Percentiles rank a stretch among this genome's conserved stretches.
Conservation (phyloP, 2,113 vertebrate species). For the Benitochromis conjunctus region DNA sequence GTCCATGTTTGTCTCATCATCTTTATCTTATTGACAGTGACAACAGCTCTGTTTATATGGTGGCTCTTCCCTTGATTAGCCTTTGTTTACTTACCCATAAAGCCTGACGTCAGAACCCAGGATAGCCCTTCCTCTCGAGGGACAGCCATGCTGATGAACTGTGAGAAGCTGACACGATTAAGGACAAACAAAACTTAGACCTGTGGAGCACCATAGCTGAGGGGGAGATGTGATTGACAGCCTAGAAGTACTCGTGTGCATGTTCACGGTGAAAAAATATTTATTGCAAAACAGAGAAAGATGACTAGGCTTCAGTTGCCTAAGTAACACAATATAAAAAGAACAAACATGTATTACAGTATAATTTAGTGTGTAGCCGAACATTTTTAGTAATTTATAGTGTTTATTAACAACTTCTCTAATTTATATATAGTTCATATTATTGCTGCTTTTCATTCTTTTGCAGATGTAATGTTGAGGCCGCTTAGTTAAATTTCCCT, state of each 20-base stretch:
- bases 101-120: slow-evolving; percentile 64
- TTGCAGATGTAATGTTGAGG: neutral
- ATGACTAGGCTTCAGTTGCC: neutral
- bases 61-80: slow-evolving; percentile 38
- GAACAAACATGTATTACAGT: neutral
- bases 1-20: slow-evolving; percentile 15
- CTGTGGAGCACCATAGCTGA: neutral
- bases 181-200: neutral
- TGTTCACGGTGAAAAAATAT: neutral
- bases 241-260: neutral
- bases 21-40: slow-evolving; percentile 47
- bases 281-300: neutral
- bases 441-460: neutral
- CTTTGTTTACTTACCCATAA: slow-evolving; percentile 69
- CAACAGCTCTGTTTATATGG: slow-evolving; percentile 67
- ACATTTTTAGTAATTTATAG: neutral
- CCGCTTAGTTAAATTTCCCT: neutral
- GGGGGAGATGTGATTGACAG: neutral
- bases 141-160: slow-evolving; percentile 24
- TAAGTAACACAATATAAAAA: neutral
- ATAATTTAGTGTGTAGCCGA: neutral
- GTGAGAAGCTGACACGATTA: slow-evolving; percentile 20
- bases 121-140: slow-evolving; percentile 34
- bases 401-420: neutral
- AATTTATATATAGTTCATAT: neutral